Evolutionary conservation across 1,140 invertebrate species (phyloP).

Genomic region (Cydia fagiglandana): DNA sequence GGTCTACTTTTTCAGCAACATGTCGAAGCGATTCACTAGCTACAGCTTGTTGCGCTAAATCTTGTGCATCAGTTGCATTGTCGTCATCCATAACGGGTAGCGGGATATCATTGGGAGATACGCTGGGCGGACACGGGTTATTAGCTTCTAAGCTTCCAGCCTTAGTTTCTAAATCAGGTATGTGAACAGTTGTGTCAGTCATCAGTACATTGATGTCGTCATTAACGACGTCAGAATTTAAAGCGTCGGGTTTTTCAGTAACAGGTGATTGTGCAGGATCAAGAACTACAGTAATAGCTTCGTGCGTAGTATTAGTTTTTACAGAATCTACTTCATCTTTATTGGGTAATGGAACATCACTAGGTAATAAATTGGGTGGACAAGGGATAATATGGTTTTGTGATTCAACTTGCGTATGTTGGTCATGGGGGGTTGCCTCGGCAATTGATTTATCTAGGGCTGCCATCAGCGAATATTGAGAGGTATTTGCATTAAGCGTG

Average conservation of each 20-base stretch:
- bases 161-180: neutral
- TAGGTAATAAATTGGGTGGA: slow-evolving; percentile 3
- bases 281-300: slow-evolving; percentile 20
- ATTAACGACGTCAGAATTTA: neutral
- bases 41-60: neutral
- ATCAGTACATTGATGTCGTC: neutral
- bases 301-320: neutral
- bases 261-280: neutral
- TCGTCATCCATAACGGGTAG: neutral
- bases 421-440: neutral
- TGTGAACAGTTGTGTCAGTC: neutral
- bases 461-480: neutral
- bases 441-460: neutral
- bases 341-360: slow-evolving; percentile 19
- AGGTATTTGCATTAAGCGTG: neutral
- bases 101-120: neutral
- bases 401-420: neutral
- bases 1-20: neutral
- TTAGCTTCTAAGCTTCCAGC: neutral
- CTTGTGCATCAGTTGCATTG: neutral
- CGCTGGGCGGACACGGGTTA: neutral
- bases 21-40: neutral
- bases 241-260: neutral
- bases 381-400: neutral
- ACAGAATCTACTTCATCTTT: neutral